Evolutionary conservation across 2,113 vertebrate genomes (phyloP).

Genomic region (Neolamprologus variostigma): DNA sequence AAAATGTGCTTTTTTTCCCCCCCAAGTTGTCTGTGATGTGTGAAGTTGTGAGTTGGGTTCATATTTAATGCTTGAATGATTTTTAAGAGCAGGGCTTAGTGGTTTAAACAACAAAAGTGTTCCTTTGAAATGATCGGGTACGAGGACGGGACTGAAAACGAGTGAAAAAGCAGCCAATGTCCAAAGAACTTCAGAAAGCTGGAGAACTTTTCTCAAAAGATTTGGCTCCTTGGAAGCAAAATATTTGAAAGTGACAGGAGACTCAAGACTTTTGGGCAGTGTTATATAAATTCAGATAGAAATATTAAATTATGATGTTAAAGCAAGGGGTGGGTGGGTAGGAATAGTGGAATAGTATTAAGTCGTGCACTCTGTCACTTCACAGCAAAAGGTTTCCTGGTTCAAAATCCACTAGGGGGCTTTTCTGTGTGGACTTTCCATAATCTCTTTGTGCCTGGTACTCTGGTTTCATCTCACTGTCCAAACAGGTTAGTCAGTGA

Average conservation of each 20-base stretch:
- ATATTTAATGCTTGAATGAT: neutral
- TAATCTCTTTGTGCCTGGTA: accelerated
- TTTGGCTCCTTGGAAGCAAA: neutral
- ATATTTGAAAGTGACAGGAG: neutral
- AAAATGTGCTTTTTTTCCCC: neutral
- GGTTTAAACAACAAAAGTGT: neutral
- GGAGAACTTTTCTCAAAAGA: neutral
- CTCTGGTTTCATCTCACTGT: neutral
- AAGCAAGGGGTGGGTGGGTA: neutral
- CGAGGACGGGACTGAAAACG: accelerated
- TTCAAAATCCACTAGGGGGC: neutral
- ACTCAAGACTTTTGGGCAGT: accelerated
- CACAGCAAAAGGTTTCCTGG: neutral
- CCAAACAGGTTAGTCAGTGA: neutral
- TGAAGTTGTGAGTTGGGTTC: neutral
- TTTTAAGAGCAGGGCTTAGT: neutral
- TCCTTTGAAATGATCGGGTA: neutral
- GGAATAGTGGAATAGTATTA: neutral
- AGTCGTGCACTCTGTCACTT: neutral
- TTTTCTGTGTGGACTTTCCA: neutral
- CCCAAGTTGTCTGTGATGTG: no score
- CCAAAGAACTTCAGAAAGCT: neutral
- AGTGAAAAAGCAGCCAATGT: neutral
- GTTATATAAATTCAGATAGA: neutral
- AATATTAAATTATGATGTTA: neutral